Percentiles rank a stretch among this genome's conserved stretches.
Conservation (phyloP, 2,888 invertebrate genomes). For the Caenorhabditis sulstoni region DNA sequence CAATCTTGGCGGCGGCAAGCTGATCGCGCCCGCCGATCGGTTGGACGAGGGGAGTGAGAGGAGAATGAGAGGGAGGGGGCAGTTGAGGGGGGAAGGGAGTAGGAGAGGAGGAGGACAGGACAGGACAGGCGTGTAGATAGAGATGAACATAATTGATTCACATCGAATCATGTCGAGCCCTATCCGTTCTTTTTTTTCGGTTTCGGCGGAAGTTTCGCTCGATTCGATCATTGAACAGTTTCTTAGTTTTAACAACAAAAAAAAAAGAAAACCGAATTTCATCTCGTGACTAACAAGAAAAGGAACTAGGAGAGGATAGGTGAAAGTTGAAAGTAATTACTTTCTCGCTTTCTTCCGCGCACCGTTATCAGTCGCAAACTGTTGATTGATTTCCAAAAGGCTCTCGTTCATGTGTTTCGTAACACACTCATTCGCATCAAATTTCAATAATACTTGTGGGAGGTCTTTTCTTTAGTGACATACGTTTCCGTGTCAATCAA, state of each 20-base stretch:
- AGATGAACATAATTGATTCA: conserved; percentile 57
- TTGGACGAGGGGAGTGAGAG: conserved; percentile 20
- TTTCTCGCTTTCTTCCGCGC: too few relatives aligned
- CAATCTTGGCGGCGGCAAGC: conserved; percentile 33
- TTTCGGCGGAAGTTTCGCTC: too few relatives aligned
- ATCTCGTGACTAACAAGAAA: too few relatives aligned
- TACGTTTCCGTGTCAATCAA: conserved; percentile 9
- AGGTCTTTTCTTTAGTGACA: not conserved
- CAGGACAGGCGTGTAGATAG: conserved; percentile 57
- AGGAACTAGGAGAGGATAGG: too few relatives aligned
- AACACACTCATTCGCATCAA: not conserved
- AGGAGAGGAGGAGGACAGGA: conserved; percentile 45
- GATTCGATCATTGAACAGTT: too few relatives aligned
- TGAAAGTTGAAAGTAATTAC: too few relatives aligned
- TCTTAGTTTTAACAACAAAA: too few relatives aligned
- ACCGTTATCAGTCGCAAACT: too few relatives aligned
- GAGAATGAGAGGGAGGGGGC: not conserved
- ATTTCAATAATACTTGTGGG: not conserved
- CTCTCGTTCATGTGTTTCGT: too few relatives aligned
- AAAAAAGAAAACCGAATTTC: too few relatives aligned
- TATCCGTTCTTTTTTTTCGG: conserved; percentile 10
- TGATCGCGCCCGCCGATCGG: conserved; percentile 52
- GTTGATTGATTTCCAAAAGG: too few relatives aligned
- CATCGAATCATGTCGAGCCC: conserved; percentile 17
- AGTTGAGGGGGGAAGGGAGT: conserved; percentile 6